phyloP scores from a whole-genome alignment of 2,888 invertebrate genomes.

The Tenthredo mesomela region DNA sequence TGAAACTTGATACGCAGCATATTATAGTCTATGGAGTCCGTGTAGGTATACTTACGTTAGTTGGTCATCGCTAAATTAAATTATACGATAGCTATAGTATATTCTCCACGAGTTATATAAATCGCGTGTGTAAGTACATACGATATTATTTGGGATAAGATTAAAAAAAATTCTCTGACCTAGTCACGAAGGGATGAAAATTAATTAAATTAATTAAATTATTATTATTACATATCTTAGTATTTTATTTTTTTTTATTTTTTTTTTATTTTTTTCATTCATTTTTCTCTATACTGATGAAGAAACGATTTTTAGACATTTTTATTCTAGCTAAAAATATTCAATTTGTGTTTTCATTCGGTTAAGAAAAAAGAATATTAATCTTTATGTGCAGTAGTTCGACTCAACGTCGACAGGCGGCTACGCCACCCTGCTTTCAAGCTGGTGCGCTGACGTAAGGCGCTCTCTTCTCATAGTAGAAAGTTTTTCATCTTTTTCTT shows the following conservation, averaged over 20 bases:
- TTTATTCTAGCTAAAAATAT: too few relatives aligned
- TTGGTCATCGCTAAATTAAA: background rate
- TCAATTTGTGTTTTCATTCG: too few relatives aligned
- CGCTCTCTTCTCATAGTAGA: too few relatives aligned
- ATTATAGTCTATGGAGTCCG: background rate
- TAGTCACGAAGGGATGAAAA: background rate
- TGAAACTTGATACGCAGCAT: background rate
- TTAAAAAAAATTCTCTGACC: background rate
- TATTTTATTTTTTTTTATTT: too few relatives aligned
- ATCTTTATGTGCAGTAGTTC: too few relatives aligned
- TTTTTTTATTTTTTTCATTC: background rate
- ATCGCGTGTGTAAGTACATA: background rate
- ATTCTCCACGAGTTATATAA: background rate
- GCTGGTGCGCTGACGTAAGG: too few relatives aligned
- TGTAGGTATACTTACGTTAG: background rate
- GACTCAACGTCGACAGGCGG: too few relatives aligned
- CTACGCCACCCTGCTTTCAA: too few relatives aligned
- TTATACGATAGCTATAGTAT: background rate
- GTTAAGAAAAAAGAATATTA: too few relatives aligned
- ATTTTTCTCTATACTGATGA: too few relatives aligned
- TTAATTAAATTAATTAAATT: background rate
- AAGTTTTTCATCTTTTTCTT: background rate
- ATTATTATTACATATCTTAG: background rate
- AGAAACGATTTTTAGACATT: too few relatives aligned
- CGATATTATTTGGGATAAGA: background rate